phyloP scores from a whole-genome alignment of 2,888 invertebrate species.

The Caenorhabditis macrosperma region DNA sequence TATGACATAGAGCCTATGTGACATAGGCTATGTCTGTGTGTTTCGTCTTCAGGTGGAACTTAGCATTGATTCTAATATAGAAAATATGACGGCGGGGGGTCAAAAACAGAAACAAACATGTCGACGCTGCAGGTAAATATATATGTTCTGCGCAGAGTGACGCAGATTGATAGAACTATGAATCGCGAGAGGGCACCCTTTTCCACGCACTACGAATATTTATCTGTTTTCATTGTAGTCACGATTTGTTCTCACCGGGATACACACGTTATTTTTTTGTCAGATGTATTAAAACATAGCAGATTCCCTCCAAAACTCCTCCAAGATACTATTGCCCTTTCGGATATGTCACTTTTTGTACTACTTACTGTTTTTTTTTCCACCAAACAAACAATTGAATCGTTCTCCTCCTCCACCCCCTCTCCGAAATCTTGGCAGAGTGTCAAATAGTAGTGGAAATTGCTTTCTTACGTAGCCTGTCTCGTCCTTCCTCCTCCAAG shows the following conservation, averaged over 20 bases:
- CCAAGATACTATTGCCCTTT: background rate
- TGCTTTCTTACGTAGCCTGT: conserved; percentile 25
- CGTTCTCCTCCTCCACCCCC: conserved; percentile 1
- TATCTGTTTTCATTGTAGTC: no score
- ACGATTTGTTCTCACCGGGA: background rate
- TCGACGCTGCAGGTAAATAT: background rate
- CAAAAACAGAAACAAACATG: background rate
- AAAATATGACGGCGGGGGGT: background rate
- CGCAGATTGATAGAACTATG: background rate
- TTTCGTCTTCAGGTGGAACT: background rate
- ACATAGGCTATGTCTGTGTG: no score
- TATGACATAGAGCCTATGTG: no score
- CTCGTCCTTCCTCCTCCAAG: conserved; percentile 33
- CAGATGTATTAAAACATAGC: background rate
- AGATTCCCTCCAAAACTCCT: background rate
- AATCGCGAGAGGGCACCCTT: no score
- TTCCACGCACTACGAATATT: no score
- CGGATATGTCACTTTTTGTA: conserved; percentile 29
- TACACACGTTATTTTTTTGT: background rate
- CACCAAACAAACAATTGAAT: conserved; percentile 28
- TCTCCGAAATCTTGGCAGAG: conserved; percentile 40
- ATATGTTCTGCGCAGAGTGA: background rate
- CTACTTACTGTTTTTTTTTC: conserved; percentile 26
- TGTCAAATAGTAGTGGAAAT: conserved; percentile 44
- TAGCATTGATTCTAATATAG: background rate